These are phyloP conservation scores for Chaetoderma sp. DNA, from an alignment of 2,888 invertebrate species.

Conservation along the genomic window DNA sequence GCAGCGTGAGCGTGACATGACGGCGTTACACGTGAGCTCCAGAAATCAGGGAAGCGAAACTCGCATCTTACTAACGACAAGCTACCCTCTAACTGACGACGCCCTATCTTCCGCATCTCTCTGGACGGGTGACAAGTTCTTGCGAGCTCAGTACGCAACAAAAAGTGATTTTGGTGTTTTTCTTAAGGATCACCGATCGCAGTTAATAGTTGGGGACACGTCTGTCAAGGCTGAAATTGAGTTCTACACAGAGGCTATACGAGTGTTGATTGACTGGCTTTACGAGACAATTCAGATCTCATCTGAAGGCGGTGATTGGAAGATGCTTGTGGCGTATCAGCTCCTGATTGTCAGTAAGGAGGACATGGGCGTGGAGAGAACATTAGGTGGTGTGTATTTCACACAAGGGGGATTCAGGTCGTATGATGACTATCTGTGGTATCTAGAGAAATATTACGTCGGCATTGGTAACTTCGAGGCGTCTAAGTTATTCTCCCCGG, in stretches of 20 bases:
- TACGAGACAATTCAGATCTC: slow-evolving; percentile 68
- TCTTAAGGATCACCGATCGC: slow-evolving; percentile 44
- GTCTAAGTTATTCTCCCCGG: slow-evolving; percentile 48
- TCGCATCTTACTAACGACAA: slow-evolving; percentile 46
- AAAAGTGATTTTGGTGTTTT: slow-evolving; percentile 30
- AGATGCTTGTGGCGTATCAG: slow-evolving; percentile 57
- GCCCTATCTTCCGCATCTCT: too few species aligned
- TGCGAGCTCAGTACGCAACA: too few species aligned
- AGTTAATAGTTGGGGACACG: too few species aligned
- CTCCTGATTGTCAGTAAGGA: too few species aligned
- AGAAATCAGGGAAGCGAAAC: slow-evolving; percentile 53
- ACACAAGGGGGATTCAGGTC: slow-evolving; percentile 48
- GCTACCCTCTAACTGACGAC: slow-evolving; percentile 55
- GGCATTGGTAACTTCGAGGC: slow-evolving; percentile 55
- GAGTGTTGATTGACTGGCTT: slow-evolving; percentile 56
- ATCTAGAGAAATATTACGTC: slow-evolving; percentile 52
- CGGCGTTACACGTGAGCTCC: slow-evolving; percentile 54
- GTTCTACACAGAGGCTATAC: slow-evolving; percentile 56
- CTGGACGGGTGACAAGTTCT: too few species aligned
- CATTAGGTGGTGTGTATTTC: slow-evolving; percentile 55
- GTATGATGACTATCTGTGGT: slow-evolving; percentile 52
- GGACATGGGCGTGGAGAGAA: slow-evolving; percentile 55
- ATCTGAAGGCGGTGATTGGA: slow-evolving; percentile 52
- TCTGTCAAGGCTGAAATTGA: too few species aligned
- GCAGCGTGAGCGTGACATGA: slow-evolving; percentile 58